Conservation (phyloP, 2,797 vertebrate species). For the Melanotaenia boesemani region DNA sequence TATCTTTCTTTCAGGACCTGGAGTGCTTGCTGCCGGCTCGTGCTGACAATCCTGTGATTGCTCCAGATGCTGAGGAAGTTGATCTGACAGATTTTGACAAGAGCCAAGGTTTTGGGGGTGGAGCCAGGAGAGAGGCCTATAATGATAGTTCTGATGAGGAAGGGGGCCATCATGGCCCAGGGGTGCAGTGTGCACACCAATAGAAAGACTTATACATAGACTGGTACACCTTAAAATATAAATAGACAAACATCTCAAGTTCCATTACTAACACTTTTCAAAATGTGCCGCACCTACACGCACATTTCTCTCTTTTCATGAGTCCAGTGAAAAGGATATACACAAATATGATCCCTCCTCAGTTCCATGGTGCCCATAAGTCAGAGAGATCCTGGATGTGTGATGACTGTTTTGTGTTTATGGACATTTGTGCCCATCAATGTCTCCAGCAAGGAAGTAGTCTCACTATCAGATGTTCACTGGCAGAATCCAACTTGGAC, state of each 20-base stretch:
- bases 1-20: conserved; percentile 86
- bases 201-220: conserved; percentile 80
- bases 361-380: conserved; percentile 71
- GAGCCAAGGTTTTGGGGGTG: conserved; percentile 90
- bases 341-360: conserved; percentile 49
- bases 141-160: conserved; percentile 99
- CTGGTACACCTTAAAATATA: conserved; percentile 55
- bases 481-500: conserved; percentile 54
- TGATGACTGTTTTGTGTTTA: conserved; percentile 69
- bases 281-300: conserved; percentile 63
- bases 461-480: conserved; percentile 55
- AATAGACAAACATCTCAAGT: conserved; percentile 61
- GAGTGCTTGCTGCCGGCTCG: conserved; percentile 96
- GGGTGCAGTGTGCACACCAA: conserved; percentile 99
- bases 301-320: conserved; percentile 59
- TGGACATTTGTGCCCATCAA: conserved; percentile 67
- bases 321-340: conserved; percentile 50
- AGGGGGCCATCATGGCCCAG: conserved; percentile 93
- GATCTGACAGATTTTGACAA: conserved; percentile 96
- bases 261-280: conserved; percentile 66
- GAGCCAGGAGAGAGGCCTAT: conserved; percentile 94
- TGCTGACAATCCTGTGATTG: conserved; percentile 90
- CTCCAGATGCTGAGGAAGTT: conserved; percentile 94
- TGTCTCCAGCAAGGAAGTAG: conserved; percentile 57
- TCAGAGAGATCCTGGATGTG: conserved; percentile 67